A percentile compares a stretch with the other conserved stretches of the same genome.
Conservation (phyloP, 2,888 invertebrate genomes). For the Trichopoda pennipes region DNA sequence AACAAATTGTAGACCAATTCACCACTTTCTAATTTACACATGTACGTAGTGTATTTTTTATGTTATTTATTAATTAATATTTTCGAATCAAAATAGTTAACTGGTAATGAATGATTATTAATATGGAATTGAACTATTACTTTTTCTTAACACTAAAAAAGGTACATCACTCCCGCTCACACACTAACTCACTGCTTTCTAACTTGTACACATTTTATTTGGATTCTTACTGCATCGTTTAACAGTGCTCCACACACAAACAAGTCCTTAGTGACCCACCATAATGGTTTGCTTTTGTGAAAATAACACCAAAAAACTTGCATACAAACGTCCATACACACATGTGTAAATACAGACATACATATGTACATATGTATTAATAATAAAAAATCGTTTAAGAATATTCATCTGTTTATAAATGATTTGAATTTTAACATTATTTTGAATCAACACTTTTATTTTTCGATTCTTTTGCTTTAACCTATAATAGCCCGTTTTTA, state of each 20-base stretch:
- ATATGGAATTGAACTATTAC: constrained; percentile 4
- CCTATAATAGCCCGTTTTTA: not conserved
- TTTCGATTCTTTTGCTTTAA: not conserved
- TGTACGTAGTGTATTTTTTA: not conserved
- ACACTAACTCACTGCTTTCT: not conserved
- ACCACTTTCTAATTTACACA: not conserved
- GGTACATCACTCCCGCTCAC: not conserved
- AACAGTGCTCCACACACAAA: not conserved
- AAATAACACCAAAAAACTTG: not conserved
- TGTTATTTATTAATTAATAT: not conserved
- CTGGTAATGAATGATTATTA: too few relatives aligned
- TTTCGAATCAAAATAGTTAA: too few relatives aligned
- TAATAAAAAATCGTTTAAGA: not conserved
- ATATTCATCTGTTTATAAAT: constrained; percentile 19
- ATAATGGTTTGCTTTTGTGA: not conserved
- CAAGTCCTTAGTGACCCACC: constrained; percentile 18
- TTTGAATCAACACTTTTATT: not conserved
- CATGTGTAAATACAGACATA: too few relatives aligned
- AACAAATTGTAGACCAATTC: not conserved
- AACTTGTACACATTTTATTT: not conserved
- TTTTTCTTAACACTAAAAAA: not conserved
- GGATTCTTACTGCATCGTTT: not conserved
- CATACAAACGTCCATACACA: too few relatives aligned
- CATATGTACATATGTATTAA: too few relatives aligned
- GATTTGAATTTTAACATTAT: not conserved